These are phyloP conservation scores for Synanthedon tipuliformis DNA, from an alignment of 2,888 invertebrate genomes.

Conservation along the genomic window DNA sequence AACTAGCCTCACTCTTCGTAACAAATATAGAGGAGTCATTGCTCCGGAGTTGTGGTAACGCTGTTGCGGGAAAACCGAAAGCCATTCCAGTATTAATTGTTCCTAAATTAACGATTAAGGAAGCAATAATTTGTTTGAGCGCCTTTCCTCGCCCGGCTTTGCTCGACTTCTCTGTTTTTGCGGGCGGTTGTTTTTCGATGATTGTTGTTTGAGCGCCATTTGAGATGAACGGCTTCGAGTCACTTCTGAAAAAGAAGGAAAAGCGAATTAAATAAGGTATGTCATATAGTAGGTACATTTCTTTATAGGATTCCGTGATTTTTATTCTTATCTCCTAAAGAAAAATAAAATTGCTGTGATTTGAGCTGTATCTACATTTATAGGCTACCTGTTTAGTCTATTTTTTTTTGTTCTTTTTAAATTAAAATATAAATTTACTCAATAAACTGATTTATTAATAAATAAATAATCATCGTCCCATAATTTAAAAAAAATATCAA, in stretches of 20 bases:
- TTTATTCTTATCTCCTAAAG: no score
- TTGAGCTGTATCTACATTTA: no score
- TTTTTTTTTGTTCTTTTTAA: no score
- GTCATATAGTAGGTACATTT: no score
- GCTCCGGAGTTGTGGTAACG: constrained; percentile 70
- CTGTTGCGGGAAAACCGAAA: constrained; percentile 77
- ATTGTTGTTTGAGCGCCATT: constrained; percentile 36
- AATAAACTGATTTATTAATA: no score
- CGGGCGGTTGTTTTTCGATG: constrained; percentile 29
- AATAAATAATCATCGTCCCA: no score
- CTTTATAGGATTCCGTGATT: no score
- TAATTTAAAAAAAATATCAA: no score
- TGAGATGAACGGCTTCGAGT: constrained; percentile 48
- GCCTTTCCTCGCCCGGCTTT: constrained; percentile 58
- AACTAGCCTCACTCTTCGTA: constrained; percentile 70
- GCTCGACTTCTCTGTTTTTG: constrained; percentile 18
- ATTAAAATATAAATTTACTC: no score
- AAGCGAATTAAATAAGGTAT: background rate
- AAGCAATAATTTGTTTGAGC: constrained; percentile 70
- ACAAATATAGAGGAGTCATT: constrained; percentile 62
- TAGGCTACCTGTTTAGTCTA: no score
- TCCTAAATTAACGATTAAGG: constrained; percentile 74
- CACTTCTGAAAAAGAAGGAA: constrained; percentile 30
- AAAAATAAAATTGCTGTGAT: no score
- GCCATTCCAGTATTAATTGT: constrained; percentile 79